Base-by-base conservation (phyloP, 1,140 invertebrate species). In the Lepidurus packardi region DNA sequence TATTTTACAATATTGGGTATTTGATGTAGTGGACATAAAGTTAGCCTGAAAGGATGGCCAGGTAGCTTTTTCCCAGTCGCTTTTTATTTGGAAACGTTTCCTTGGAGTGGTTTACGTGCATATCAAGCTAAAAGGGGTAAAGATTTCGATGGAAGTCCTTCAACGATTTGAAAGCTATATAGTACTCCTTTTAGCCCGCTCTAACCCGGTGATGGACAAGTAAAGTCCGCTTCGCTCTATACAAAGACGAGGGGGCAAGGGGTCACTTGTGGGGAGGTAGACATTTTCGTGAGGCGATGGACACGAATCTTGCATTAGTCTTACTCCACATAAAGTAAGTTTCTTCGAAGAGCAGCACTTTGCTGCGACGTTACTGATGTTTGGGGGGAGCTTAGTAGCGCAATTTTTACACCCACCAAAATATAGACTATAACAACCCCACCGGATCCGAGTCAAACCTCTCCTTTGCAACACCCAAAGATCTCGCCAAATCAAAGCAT, bases 241-340 rank as follows among this genome's bases (percentile, higher is more conserved):
- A 65, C 16, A 65, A 21, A 65, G 53, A 34, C 34, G 34, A 4
- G 21, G 21, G 53, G 53, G 53, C 10, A 1, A 21, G 10, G 53
- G 53, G 53, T 21, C 21, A 65, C 9, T 65, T 65, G 16, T 1
- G 10, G 53, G 53, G 45, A 5, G 45, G 5, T 13, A 65, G 8
- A 65, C 53, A 65, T 65, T 65, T 13, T 16, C 53, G 21, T 13
- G 53, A 65, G 53, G 53, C 53, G 53, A 65, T 65, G 53, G 53
- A 65, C 53, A 65, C 53, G 53, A 65, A 65, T 65, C 53, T 65
- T 65, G 53, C 53, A 65, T 65, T 65, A 65, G 53, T 65, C 53
- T 65, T 65, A 65, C 53, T 65, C 21, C 53, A 65, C 13, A 65
- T 65, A 65, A 65, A 65, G 53, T 65, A 65, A 65, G 53, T 65